A percentile compares a stretch with the other conserved stretches of the same genome.
phyloP scores from a whole-genome alignment of 2,113 vertebrate genomes.

The Rutilus rutilus region DNA sequence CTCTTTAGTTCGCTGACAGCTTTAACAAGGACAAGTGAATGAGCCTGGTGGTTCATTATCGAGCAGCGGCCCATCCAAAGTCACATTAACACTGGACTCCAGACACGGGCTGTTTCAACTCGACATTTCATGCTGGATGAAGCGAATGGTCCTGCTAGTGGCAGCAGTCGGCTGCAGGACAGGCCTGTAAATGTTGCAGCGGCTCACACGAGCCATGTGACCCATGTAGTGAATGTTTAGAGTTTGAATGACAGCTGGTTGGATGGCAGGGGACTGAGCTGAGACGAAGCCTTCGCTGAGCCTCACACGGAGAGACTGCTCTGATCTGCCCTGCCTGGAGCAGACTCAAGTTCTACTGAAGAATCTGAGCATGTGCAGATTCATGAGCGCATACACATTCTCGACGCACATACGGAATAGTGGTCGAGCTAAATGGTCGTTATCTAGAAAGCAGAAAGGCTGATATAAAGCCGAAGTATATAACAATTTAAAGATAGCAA shows the following conservation, averaged over 20 bases:
- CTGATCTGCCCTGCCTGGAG: constrained; percentile 15
- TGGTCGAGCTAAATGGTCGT: neutral
- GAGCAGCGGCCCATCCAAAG: neutral
- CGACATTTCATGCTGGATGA: constrained; percentile 11
- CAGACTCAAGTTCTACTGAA: neutral
- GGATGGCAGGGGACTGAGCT: constrained; percentile 45
- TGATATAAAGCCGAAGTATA: neutral
- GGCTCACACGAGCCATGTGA: constrained; percentile 23
- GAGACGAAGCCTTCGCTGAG: constrained; percentile 34
- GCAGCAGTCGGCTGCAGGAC: constrained; percentile 31
- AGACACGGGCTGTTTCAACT: neutral
- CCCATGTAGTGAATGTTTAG: constrained; percentile 24
- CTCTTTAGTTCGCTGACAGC: neutral
- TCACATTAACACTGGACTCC: constrained; percentile 16
- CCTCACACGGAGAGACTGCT: constrained; percentile 17
- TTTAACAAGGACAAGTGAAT: neutral
- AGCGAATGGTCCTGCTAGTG: constrained; percentile 8
- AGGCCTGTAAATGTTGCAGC: constrained; percentile 38
- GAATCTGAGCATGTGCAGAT: neutral
- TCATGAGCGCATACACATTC: neutral
- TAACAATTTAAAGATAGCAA: neutral
- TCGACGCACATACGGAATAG: neutral
- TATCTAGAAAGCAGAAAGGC: neutral
- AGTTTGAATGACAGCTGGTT: constrained; percentile 36
- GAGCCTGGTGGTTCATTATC: constrained; percentile 16